Conservation (phyloP, 92 coral and sea anemone genomes). For the Palythoa grandis region DNA sequence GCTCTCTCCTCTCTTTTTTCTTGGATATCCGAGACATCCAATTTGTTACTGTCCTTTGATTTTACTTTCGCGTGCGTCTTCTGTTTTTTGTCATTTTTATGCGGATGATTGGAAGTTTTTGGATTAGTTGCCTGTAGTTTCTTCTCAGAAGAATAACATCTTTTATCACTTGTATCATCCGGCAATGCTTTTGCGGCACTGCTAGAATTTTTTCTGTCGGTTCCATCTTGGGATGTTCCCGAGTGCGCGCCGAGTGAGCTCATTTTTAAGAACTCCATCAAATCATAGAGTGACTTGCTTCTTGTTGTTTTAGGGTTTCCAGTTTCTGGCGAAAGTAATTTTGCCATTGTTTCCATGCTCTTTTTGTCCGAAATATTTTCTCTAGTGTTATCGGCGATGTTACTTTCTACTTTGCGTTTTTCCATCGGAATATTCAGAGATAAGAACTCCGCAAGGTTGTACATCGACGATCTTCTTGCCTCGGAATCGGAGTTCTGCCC, state of each 20-base stretch:
- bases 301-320: constrained; percentile 13
- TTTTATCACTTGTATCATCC: not conserved
- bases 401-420: not conserved
- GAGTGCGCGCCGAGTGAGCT: constrained; percentile 40
- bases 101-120: not conserved
- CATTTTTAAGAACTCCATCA: constrained; percentile 65
- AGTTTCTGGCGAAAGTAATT: not conserved
- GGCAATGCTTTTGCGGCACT: not conserved
- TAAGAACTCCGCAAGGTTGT: constrained; percentile 78
- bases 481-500: constrained; percentile 14
- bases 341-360: not conserved
- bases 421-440: constrained; percentile 39
- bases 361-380: not conserved
- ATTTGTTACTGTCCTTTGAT: not conserved
- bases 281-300: constrained; percentile 71
- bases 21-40: not conserved
- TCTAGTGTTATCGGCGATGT: not conserved
- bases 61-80: too few relatives aligned
- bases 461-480: constrained; percentile 63
- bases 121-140: not conserved
- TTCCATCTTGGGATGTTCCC: constrained; percentile 17
- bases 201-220: not conserved
- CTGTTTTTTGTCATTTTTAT: not conserved
- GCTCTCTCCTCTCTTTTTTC: constrained; percentile 12
- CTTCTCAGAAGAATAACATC: not conserved